Evolutionary conservation across 2,888 invertebrate species (phyloP).

Genomic region (Idaea dimidiata): DNA sequence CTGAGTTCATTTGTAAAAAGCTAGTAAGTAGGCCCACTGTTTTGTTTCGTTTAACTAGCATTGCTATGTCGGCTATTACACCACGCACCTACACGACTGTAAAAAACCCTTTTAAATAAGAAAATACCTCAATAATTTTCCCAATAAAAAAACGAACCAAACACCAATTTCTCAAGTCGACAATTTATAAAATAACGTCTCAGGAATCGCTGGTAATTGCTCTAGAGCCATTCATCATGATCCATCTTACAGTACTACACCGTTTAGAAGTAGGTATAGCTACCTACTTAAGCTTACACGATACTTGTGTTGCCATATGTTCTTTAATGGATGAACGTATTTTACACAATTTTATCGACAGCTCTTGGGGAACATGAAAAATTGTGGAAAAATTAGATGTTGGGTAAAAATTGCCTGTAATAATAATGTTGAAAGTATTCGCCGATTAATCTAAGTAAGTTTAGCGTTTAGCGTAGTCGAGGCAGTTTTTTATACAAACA

Average conservation of each 20-base stretch:
- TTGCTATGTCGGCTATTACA: too few relatives aligned
- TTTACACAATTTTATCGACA: slow-evolving; percentile 1
- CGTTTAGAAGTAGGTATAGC: slow-evolving; percentile 8
- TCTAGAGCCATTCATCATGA: slow-evolving; percentile 35
- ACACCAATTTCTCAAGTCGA: slow-evolving; percentile 1
- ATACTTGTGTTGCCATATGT: slow-evolving; percentile 1
- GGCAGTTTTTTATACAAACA: too few relatives aligned
- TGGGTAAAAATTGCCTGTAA: not conserved
- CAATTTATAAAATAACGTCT: not conserved
- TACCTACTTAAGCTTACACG: not conserved
- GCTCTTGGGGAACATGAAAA: not conserved
- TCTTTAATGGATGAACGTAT: not conserved
- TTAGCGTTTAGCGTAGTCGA: too few relatives aligned
- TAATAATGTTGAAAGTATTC: not conserved
- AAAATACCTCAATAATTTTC: not conserved
- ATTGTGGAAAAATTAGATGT: not conserved
- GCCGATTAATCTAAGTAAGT: too few relatives aligned
- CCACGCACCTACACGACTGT: too few relatives aligned
- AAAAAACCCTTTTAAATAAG: slow-evolving; percentile 6
- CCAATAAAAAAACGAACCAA: not conserved
- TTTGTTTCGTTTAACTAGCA: too few relatives aligned
- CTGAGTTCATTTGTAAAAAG: too few relatives aligned
- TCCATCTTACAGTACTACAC: slow-evolving; percentile 35
- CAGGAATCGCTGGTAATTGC: slow-evolving; percentile 33
- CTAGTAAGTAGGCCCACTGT: too few relatives aligned